These are phyloP conservation scores for Zapus hudsonius DNA, from an alignment of 2,113 vertebrate genomes.

Conservation along the genomic window DNA sequence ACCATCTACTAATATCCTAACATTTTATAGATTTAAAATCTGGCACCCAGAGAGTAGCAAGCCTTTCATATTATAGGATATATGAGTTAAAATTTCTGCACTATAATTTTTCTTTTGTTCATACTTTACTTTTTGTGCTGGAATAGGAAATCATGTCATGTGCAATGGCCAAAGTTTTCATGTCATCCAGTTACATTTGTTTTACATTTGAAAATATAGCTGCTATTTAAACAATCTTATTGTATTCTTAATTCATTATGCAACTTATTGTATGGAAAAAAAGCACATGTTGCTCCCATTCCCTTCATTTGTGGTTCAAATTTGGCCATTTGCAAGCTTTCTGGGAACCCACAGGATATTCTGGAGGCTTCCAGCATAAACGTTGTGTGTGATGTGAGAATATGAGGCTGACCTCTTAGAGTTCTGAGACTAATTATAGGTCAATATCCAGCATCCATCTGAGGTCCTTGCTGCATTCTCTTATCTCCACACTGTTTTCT, in stretches of 20 bases:
- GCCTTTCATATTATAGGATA: conserved; percentile 7
- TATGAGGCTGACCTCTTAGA: background rate
- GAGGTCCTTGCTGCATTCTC: background rate
- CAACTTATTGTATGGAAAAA: too few relatives aligned
- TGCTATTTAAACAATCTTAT: conserved; percentile 43
- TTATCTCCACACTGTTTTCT: background rate
- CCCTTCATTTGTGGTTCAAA: conserved; percentile 6
- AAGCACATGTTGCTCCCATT: too few relatives aligned
- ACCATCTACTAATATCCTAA: background rate
- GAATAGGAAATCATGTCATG: background rate
- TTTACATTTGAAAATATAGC: background rate
- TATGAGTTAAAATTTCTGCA: background rate
- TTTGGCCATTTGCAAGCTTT: background rate
- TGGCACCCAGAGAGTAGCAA: background rate
- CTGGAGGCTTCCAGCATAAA: background rate
- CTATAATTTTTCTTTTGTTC: background rate
- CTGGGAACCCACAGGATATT: background rate
- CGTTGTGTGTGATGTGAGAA: background rate
- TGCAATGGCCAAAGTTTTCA: background rate
- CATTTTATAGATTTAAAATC: background rate
- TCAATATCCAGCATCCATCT: background rate
- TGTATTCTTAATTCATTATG: too few relatives aligned
- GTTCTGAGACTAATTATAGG: background rate
- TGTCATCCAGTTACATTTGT: background rate
- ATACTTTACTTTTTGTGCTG: conserved; percentile 17